Evolutionary conservation across 2,113 vertebrate genomes (phyloP).

Genomic region (Triplophysa tibetana): DNA sequence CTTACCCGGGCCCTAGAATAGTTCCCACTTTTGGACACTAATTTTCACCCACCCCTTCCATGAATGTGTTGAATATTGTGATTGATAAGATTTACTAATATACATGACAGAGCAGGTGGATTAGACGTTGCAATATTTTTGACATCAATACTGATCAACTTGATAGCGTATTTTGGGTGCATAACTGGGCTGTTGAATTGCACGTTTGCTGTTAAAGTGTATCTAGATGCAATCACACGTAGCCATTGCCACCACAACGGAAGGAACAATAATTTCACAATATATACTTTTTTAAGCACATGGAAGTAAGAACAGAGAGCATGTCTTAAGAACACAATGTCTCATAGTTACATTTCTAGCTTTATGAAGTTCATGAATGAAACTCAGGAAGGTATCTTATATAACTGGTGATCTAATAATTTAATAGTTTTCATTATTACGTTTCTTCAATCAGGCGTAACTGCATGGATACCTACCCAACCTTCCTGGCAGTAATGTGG

Average conservation of each 20-base stretch:
- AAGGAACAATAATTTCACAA: not conserved
- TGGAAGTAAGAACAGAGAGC: not conserved
- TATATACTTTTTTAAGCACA: not conserved
- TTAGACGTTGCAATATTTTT: not conserved
- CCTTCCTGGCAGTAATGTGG: conserved; percentile 91
- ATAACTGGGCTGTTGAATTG: not conserved
- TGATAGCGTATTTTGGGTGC: not conserved
- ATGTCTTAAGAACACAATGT: not conserved
- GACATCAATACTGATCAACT: not conserved
- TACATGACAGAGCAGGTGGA: not conserved
- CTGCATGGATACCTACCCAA: conserved; percentile 89
- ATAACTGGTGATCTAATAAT: not conserved
- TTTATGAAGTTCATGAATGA: too few relatives aligned
- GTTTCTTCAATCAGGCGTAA: conserved; percentile 79
- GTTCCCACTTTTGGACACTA: too few relatives aligned
- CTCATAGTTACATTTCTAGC: not conserved
- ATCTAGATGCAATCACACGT: not conserved
- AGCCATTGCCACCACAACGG: not conserved
- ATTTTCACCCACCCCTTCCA: too few relatives aligned
- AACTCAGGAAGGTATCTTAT: not conserved
- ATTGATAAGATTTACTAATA: not conserved
- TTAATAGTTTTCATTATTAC: not conserved
- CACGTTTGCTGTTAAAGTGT: not conserved
- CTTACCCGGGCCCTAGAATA: too few relatives aligned
- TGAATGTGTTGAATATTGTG: too few relatives aligned